Base-by-base conservation (phyloP, 2,888 invertebrate genomes). In the Drosophila paucipuncta region DNA sequence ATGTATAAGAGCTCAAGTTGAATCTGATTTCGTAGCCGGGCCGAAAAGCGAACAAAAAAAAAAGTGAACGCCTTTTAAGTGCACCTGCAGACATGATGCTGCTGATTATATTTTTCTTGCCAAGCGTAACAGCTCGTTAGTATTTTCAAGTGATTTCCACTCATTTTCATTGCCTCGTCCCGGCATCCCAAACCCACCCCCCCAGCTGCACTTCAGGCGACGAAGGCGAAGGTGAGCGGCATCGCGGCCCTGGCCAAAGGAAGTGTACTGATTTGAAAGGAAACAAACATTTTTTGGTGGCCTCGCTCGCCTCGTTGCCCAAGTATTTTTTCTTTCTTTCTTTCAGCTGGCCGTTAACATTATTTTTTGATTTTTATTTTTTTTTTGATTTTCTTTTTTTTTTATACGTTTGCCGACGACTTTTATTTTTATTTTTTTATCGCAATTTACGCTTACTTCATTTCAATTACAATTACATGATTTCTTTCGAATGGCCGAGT, bases 121-220 rank as follows among this genome's bases (percentile, higher is more conserved):
- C 86, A 88, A 90, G 91, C 91, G 87, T 87, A 87, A 87, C 87
- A 85, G 87, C 91, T 87, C 87, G 87, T 87, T 87, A 87, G 90
- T 87, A 88, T 88, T 91, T 87, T 91, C 78, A 91, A 87, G 91
- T 87, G 91, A 91, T 87, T 87, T 87, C 86, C 87, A 90, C 91
- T 90, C 90, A 87, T 79, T 89, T 89, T 79, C 85, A 64, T 78
- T 74, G 82, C 68, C 58, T 57, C 65, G 62, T 41, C 49, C 33
- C 59, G 22, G 41, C 30, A 25, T 0, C 30, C 37, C 37, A 6
- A 6, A 7, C 18, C 37, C 18, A 16, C 5, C 50, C 28, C 28
- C 52, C 22, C 59, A 30, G 47, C 68, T 35, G 43, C 70, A 80
- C 69, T 76, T 61, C 37, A 66, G 66, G 62, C 62, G 31, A 43